These are phyloP conservation scores for Gorilla gorilla DNA, from an alignment of 2,113 vertebrate genomes.

Conservation along the genomic window DNA sequence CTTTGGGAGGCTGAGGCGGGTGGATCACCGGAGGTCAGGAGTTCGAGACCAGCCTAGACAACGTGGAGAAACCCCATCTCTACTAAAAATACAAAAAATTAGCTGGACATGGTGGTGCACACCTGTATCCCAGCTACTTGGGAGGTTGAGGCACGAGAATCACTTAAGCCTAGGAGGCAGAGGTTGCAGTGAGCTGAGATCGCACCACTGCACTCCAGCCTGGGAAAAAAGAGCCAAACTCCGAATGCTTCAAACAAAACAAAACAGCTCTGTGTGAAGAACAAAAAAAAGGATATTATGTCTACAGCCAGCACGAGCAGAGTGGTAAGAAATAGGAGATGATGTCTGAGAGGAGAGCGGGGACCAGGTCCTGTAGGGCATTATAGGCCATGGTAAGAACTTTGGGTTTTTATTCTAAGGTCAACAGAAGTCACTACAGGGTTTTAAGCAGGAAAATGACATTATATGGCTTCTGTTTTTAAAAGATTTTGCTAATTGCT, in stretches of 20 bases:
- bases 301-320: background rate
- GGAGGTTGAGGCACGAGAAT: background rate
- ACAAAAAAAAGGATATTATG: background rate
- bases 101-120: background rate
- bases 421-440: background rate
- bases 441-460: background rate
- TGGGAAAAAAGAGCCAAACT: background rate
- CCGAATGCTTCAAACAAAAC: background rate
- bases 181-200: background rate
- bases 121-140: background rate
- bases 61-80: background rate
- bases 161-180: background rate
- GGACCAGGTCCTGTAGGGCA: accelerated
- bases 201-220: background rate
- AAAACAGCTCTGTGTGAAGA: background rate
- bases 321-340: background rate
- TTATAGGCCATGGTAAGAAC: background rate
- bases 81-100: background rate
- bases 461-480: background rate
- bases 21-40: too few species aligned
- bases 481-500: background rate
- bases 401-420: background rate
- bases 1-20: too few species aligned
- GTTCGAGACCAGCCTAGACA: too few species aligned
- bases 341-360: background rate